Base-by-base conservation (phyloP, 2,797 vertebrate genomes). In the Neoniphon sammara region DNA sequence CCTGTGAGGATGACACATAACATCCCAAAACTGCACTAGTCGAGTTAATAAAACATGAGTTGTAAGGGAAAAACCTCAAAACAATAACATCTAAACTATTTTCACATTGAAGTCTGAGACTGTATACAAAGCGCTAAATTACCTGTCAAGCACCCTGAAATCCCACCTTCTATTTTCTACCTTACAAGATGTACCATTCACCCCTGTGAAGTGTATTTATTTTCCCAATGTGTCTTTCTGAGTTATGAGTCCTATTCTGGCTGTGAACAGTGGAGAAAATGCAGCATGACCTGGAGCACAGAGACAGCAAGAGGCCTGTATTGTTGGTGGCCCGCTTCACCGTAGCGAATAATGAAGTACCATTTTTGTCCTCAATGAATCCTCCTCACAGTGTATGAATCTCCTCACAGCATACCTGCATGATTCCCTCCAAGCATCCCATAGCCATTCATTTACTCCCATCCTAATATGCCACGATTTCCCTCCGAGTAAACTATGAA, bases 41-140 rank as follows among this genome's bases (percentile, higher is more conserved):
- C 78, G 69, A 75, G 77, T 83, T 78, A 83, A 88, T 87, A 82
- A 85, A 87, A 82, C 81, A 87, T 78, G 70, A 81, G 66, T 69
- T 60, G 77, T 39, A 66, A 71, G 42, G 31, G 62, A 30, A 59
- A 85, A 71, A 46, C 34, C 63, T 82, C 74, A 70, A 58, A 79
- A 83, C 73, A 55, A 77, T 87, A 82, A 82, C 76, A 79, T 82
- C 71, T 78, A 59, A 79, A 61, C 75, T 65, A 56, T 86, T 83
- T 80, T 78, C 77, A 70, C 78, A 70, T 44, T 80, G 53, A 87
- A 73, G 85, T 86, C 86, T 83, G 88, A 91, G 80, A 86, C 80
- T 86, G 77, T 89, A 87, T 88, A 90, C 86, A 90, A 86, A 88
- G 86, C 83, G 73, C 83, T 86, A 89, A 93, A 93, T 92, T 90